Evolutionary conservation across 2,113 vertebrate genomes (phyloP).

Genomic region (Syngnathoides biaculeatus): DNA sequence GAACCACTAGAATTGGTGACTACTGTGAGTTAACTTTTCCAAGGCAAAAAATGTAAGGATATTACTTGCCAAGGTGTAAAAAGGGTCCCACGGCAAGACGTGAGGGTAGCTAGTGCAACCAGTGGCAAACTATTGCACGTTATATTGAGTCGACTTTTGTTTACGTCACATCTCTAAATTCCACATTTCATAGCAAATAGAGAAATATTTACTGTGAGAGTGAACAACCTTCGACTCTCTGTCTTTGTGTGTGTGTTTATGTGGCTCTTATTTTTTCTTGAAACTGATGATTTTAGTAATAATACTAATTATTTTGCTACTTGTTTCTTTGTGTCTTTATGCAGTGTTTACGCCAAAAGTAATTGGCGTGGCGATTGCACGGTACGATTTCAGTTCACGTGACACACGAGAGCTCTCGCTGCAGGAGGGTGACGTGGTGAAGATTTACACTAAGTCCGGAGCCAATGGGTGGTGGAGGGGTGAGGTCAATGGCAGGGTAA

Average conservation of each 20-base stretch:
- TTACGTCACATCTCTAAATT: not conserved
- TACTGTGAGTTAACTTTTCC: no score
- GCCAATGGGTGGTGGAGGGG: conserved; percentile 98
- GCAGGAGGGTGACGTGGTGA: conserved; percentile 90
- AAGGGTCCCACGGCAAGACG: not conserved
- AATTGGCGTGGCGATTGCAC: conserved; percentile 89
- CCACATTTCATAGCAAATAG: not conserved
- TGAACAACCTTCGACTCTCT: not conserved
- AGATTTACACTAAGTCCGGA: conserved; percentile 93
- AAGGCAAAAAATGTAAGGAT: no score
- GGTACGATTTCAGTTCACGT: conserved; percentile 94
- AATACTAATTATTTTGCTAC: not conserved
- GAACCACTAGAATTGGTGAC: no score
- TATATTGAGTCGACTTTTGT: not conserved
- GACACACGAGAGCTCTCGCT: conserved; percentile 92
- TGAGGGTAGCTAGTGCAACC: not conserved
- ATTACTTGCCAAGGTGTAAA: not conserved
- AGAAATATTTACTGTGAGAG: not conserved
- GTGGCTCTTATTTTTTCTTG: not conserved
- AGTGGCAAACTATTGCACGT: not conserved
- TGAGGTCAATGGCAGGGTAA: conserved; percentile 90
- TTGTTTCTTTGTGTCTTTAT: conserved; percentile 7
- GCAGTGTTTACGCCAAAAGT: conserved; percentile 88
- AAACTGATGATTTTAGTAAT: not conserved
- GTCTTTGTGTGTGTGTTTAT: conserved; percentile 1